Conservation (phyloP, 2,113 vertebrate species). For the Mobula hypostoma region DNA sequence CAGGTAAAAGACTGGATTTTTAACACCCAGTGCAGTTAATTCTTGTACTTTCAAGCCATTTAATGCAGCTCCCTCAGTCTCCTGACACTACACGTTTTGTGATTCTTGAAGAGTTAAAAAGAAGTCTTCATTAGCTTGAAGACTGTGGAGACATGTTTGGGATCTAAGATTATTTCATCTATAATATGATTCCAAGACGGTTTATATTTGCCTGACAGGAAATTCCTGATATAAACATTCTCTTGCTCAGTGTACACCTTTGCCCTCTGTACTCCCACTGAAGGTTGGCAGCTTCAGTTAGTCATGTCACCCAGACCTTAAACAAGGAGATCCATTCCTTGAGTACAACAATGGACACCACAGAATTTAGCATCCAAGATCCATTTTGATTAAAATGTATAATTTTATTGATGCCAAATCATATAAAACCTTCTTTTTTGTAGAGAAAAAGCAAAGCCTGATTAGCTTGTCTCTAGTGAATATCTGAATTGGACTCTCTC, state of each 20-base stretch:
- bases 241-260: not conserved
- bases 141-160: not conserved
- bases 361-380: not conserved
- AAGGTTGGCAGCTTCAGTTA: not conserved
- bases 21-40: not conserved
- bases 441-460: not conserved
- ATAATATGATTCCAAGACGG: not conserved
- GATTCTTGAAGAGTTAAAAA: not conserved
- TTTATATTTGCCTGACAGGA: constrained; percentile 24
- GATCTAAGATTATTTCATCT: not conserved
- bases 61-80: not conserved
- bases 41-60: not conserved
- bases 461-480: not conserved
- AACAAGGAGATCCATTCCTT: not conserved
- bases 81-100: not conserved
- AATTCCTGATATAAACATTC: constrained; percentile 21
- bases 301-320: not conserved
- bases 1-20: not conserved
- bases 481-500: not conserved
- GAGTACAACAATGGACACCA: not conserved
- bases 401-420: not conserved
- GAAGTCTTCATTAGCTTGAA: not conserved
- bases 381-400: not conserved
- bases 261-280: not conserved
- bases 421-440: not conserved